These are phyloP conservation scores for Octomys mimax DNA, from an alignment of 2,797 vertebrate genomes.

Conservation along the genomic window DNA sequence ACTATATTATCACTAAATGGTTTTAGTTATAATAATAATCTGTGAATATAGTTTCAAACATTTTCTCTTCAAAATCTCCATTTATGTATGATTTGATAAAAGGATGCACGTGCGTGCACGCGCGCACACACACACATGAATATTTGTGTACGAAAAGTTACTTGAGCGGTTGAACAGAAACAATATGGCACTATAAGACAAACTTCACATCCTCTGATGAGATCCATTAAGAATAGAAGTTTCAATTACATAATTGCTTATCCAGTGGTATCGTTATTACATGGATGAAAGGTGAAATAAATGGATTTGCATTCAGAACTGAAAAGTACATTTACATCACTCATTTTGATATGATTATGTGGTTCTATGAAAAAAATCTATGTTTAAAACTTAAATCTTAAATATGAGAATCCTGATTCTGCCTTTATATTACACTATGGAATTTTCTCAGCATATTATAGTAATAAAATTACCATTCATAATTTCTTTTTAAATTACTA, in stretches of 20 bases:
- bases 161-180: neutral
- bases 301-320: neutral
- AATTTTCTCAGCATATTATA: neutral
- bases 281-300: neutral
- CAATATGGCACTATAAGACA: neutral
- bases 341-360: neutral
- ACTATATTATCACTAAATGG: neutral
- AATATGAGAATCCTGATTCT: neutral
- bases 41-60: neutral
- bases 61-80: neutral
- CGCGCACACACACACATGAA: neutral
- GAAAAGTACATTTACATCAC: neutral
- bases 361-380: neutral
- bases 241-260: neutral
- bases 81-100: neutral
- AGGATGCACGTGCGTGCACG: too few species aligned
- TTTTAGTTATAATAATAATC: neutral
- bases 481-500: neutral
- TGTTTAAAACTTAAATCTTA: neutral
- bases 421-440: neutral
- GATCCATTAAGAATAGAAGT: neutral
- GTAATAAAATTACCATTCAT: neutral
- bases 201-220: neutral
- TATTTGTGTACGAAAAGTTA: neutral
- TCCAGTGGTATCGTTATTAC: neutral